A percentile compares a stretch with the other conserved stretches of the same genome.
Evolutionary conservation across 2,888 invertebrate species (phyloP).

Genomic region (Autographa gamma): DNA sequence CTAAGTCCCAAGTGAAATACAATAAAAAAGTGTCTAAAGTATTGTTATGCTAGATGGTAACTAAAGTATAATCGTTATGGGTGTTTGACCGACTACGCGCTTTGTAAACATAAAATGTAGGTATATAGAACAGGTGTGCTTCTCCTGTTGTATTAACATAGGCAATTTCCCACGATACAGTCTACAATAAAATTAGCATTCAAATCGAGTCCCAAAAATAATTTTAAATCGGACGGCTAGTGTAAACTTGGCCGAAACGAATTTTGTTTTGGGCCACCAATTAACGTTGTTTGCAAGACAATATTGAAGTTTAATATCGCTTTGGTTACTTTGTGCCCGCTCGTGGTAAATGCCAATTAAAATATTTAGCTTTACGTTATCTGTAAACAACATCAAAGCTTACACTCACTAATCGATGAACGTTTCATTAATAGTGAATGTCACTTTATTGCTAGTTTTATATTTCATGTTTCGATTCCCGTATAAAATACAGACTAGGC

Average conservation of each 20-base stretch:
- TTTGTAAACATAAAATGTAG: slow-evolving; percentile 40
- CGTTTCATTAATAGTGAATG: slow-evolving; percentile 3
- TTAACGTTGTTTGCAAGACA: slow-evolving; percentile 74
- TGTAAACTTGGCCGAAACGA: slow-evolving; percentile 65
- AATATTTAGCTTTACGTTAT: slow-evolving; percentile 39
- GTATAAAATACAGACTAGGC: slow-evolving; percentile 37
- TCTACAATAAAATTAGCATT: slow-evolving; percentile 76
- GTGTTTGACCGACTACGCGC: slow-evolving; percentile 8
- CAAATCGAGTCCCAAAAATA: slow-evolving; percentile 72
- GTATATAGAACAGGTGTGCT: slow-evolving; percentile 52
- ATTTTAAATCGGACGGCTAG: slow-evolving; percentile 66
- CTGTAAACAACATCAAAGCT: slow-evolving; percentile 38
- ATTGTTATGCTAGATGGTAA: background rate
- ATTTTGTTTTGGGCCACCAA: slow-evolving; percentile 69
- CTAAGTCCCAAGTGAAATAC: background rate
- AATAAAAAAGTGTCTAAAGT: background rate
- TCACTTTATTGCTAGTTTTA: slow-evolving; percentile 19
- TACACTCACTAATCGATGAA: slow-evolving; percentile 27
- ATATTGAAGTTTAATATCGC: slow-evolving; percentile 76
- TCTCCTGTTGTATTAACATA: slow-evolving; percentile 60
- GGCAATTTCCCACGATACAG: slow-evolving; percentile 67
- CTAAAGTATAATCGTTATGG: slow-evolving; percentile 9
- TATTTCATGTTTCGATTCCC: slow-evolving; percentile 20
- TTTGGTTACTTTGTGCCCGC: slow-evolving; percentile 58
- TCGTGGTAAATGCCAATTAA: slow-evolving; percentile 47